phyloP scores from a whole-genome alignment of 2,797 vertebrate genomes.

The Chelmon rostratus region DNA sequence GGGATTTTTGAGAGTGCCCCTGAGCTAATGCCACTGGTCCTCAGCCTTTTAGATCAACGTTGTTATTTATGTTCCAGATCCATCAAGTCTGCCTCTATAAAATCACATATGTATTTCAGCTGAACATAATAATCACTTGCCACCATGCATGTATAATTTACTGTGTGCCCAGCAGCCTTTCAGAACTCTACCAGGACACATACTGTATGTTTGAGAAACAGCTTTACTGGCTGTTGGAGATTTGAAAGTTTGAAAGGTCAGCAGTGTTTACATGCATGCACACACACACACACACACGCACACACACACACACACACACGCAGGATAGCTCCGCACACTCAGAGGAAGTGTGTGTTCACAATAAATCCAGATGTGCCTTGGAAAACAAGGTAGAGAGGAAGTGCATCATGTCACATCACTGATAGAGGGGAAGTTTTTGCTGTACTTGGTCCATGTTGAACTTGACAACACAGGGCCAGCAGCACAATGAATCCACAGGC shows the following conservation, averaged over 20 bases:
- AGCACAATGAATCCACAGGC: conserved; percentile 30
- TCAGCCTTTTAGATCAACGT: conserved; percentile 1
- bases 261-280: conserved; percentile 6
- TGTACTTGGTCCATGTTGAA: conserved; percentile 16
- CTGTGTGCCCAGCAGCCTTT: neutral
- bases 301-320: neutral
- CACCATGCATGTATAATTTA: neutral
- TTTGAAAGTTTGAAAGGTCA: conserved; percentile 12
- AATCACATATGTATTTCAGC: neutral
- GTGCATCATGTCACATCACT: conserved; percentile 53
- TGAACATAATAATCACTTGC: neutral
- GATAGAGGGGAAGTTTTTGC: conserved; percentile 65
- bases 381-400: conserved; percentile 73
- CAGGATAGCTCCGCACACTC: neutral
- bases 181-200: neutral
- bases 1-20: conserved; percentile 48
- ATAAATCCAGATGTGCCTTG: conserved; percentile 67
- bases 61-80: conserved; percentile 21
- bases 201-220: neutral
- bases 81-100: conserved; percentile 1
- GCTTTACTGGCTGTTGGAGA: neutral
- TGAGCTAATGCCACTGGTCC: conserved; percentile 18
- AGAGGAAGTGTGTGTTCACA: conserved; percentile 70
- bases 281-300: neutral
- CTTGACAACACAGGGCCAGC: conserved; percentile 28